A percentile compares a stretch with the other conserved stretches of the same genome.
Conservation (phyloP, 1,140 invertebrate species). For the Phthorimaea operculella region DNA sequence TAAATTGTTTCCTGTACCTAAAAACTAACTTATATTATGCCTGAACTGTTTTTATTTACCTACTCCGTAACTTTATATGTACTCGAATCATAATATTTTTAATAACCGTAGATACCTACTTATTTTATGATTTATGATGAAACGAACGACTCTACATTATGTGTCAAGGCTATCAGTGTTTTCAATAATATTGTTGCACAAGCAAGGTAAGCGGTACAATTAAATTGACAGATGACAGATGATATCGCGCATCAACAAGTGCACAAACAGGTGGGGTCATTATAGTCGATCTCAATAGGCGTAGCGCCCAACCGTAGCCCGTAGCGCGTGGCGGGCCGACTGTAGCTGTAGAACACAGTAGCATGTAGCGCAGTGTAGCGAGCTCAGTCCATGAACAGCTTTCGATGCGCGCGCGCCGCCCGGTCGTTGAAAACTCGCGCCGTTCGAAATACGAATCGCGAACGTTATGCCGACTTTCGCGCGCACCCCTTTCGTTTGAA, state of each 20-base stretch:
- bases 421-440: not conserved
- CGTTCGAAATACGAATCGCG: constrained; percentile 18
- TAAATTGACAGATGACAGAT: constrained; percentile 4
- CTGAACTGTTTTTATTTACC: no score
- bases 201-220: constrained; percentile 11
- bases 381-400: constrained; percentile 43
- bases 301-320: constrained; percentile 55
- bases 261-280: constrained; percentile 32
- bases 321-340: constrained; percentile 25
- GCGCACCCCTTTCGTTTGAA: constrained; percentile 7
- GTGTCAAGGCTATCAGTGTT: no score
- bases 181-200: no score
- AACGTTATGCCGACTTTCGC: constrained; percentile 26
- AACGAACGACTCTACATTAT: no score
- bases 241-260: constrained; percentile 17
- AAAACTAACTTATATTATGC: no score
- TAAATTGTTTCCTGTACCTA: no score
- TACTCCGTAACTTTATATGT: no score
- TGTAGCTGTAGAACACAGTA: constrained; percentile 11
- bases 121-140: no score
- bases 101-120: no score
- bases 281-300: constrained; percentile 21
- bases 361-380: no score
- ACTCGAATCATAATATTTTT: no score
- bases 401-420: constrained; percentile 47